phyloP scores from a whole-genome alignment of 2,888 invertebrate genomes.

The Melieria omissa region DNA sequence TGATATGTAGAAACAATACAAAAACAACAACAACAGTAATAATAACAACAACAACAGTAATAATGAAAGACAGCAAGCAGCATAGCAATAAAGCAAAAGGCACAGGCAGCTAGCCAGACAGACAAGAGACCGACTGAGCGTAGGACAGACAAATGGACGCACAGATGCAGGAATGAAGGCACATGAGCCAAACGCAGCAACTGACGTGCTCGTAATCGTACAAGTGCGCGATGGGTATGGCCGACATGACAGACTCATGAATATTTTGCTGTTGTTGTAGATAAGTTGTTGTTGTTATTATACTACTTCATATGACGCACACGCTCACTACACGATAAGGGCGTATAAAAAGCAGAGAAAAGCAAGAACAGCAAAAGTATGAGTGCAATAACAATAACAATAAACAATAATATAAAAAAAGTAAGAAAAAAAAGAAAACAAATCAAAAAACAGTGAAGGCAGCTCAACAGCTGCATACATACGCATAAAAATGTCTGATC shows the following conservation, averaged over 20 bases:
- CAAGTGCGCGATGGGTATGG: neutral
- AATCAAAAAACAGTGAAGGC: too few relatives aligned
- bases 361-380: too few relatives aligned
- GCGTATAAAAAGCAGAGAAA: neutral
- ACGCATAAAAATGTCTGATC: conserved; percentile 32
- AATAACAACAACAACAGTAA: neutral
- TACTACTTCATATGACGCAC: neutral
- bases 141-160: neutral
- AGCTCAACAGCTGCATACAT: neutral
- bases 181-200: neutral
- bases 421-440: too few relatives aligned
- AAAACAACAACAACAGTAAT: conserved; percentile 13
- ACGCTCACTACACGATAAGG: neutral
- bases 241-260: neutral
- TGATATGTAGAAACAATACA: conserved; percentile 24
- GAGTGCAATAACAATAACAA: too few relatives aligned
- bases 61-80: conserved; percentile 9
- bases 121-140: conserved; percentile 4
- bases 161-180: neutral
- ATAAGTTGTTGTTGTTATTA: neutral
- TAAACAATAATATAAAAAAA: too few relatives aligned
- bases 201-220: neutral
- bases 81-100: conserved; percentile 1
- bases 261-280: neutral
- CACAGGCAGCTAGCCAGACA: neutral